Evolutionary conservation across 2,888 invertebrate genomes (phyloP), one percentile per base, ranked within the genome.

Genomic region (Chrysina gloriosa): DNA sequence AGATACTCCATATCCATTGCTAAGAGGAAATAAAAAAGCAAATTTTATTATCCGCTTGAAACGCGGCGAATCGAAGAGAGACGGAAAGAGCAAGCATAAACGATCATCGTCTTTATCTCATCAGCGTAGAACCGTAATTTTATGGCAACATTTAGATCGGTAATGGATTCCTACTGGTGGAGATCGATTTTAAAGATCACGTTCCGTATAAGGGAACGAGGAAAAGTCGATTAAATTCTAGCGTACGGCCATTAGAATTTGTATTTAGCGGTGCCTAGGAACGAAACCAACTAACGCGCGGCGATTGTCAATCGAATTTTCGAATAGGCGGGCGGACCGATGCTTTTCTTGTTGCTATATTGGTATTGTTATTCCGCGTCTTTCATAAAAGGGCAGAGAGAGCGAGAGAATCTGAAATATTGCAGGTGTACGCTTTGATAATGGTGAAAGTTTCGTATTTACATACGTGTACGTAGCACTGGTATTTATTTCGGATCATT

Each of bases 101-200:
- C 31, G 50, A 64, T 48, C 39, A 64, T 39, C 64, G 64, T 64
- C 52, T 64, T 52, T 52, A 64, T 50, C 58, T 61, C 58, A 42
- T 61, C 58, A 42, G 25, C 58, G 42, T 61, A 61, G 58, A 61
- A 61, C 58, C 36, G 64, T 52, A 48, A 64, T 64, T 64, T 64
- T 64, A 64, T 64, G 64, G 52, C 64, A 50, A 50, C 64, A 64
- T 64, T 64, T 64, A 48, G 34, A 48, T 48, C 48, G 34, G 50
- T 61, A 64, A 52, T 52, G 39, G 64, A 64, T 64, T 64, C 50
- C 64, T 50, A 45, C 58, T 42, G 58, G 58, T 29, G 58, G 21
- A 64, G 50, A 64, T 64, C 64, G 52, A 64, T 64, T 64, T 64
- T 64, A 50, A 48, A 64, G 64, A 64, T 64, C 64, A 52, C 50